Evolutionary conservation across 2,888 invertebrate species (phyloP), one percentile per base, ranked within the genome.

Genomic region (Tyria jacobaeae): DNA sequence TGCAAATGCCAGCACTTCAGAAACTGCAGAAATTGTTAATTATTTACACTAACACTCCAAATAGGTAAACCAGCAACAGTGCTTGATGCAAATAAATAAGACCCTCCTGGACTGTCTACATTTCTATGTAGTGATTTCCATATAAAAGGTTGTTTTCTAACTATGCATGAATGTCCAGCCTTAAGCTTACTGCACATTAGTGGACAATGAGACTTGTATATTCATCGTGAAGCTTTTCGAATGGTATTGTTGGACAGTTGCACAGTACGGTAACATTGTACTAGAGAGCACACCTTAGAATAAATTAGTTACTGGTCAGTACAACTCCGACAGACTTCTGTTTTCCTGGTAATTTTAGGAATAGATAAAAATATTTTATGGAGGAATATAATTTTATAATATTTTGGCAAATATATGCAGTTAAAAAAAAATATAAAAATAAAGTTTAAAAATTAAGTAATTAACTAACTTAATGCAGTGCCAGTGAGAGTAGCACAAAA

Each of bases 101-200:
- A 31, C 17, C 47, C 7, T 54, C 15, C 57, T 51, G 24, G 49
- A 57, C 39, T 41, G 48, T 35, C 34, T 25, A 58, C 37, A 52
- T 39, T 62, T 44, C 57, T 53, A 51, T 62, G 62, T 59, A 59
- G 34, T 12, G 12, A 63, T 63, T 63, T 60, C 59, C 63, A 64
- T 64, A 64, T 59, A 64, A 59, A 64, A 64, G 59, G 56, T 14
- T 64, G 59, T 63, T 41, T 54, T 48, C 61, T 44, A 35, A 51
- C 61, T 31, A 48, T 44, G 31, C 61, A 62, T 58, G 31, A 51
- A 58, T 53, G 62, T 51, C 41, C 25, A 31, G 47, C 27, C 47
- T 54, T 51, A 48, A 51, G 47, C 51, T 48, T 12, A 47, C 35
- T 24, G 25, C 39, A 57, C 48, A 59, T 63, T 56, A 56, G 31